A percentile compares a stretch with the other conserved stretches of the same genome.
phyloP scores from a whole-genome alignment of 2,888 invertebrate species.

The Entomobrya proxima region DNA sequence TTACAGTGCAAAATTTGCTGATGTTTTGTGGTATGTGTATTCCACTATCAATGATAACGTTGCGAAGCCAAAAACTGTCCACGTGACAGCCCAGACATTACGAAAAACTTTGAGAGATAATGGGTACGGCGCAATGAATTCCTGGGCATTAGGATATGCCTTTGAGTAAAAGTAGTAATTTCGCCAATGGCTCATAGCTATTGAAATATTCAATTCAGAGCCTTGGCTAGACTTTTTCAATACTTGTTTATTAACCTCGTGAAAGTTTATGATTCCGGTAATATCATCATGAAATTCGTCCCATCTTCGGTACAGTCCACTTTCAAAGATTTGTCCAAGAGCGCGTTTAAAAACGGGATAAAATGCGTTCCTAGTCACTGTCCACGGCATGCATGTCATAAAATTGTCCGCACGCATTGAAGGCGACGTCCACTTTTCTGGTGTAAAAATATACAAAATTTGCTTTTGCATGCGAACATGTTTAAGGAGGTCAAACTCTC shows the following conservation, averaged over 20 bases:
- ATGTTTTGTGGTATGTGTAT: too few species aligned
- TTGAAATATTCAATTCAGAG: neutral
- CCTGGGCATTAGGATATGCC: neutral
- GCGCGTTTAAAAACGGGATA: neutral
- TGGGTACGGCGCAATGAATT: neutral
- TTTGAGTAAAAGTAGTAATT: conserved; percentile 14
- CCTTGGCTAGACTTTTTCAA: neutral
- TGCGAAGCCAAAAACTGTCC: neutral
- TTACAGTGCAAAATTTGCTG: too few species aligned
- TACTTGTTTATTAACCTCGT: neutral
- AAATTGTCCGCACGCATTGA: neutral
- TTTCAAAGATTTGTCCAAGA: neutral
- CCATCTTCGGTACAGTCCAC: conserved; percentile 7
- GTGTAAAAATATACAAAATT: neutral
- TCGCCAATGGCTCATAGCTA: neutral
- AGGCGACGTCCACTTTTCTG: neutral
- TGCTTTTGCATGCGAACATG: neutral
- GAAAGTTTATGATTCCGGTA: neutral
- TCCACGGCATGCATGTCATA: conserved; percentile 1
- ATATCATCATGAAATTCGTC: conserved; percentile 12
- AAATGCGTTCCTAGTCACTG: neutral
- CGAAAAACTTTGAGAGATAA: neutral
- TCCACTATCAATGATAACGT: neutral
- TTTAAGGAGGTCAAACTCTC: neutral
- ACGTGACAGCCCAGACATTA: neutral